Percentiles rank a stretch among this genome's conserved stretches.
phyloP scores from a whole-genome alignment of 2,113 vertebrate genomes.

The Cyanoderma ruficeps region DNA sequence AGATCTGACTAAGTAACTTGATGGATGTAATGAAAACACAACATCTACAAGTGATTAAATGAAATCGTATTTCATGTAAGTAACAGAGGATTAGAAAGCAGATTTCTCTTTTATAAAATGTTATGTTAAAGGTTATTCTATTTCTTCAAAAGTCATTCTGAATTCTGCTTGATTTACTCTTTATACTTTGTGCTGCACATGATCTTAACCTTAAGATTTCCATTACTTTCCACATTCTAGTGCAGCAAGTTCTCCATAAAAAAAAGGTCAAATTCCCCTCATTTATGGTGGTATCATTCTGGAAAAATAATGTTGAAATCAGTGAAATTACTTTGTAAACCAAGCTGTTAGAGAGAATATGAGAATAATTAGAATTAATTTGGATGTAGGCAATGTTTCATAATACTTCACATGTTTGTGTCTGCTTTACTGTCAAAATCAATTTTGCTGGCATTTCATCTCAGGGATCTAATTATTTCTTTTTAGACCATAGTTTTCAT shows the following conservation, averaged over 20 bases:
- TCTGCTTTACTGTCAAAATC: background rate
- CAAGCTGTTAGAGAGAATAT: background rate
- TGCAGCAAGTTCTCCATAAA: background rate
- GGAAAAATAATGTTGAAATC: background rate
- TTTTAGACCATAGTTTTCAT: background rate
- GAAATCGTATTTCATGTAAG: background rate
- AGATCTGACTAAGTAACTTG: background rate
- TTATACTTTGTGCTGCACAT: background rate
- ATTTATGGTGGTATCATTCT: background rate
- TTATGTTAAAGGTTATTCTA: constrained; percentile 32
- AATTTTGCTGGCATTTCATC: background rate
- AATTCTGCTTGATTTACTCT: background rate
- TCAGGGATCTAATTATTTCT: background rate
- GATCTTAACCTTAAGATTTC: background rate
- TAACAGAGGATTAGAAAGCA: background rate
- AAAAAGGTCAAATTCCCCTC: background rate
- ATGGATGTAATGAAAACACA: background rate
- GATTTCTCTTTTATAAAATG: background rate
- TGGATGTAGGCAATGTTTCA: background rate
- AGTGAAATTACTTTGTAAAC: background rate
- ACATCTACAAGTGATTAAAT: background rate
- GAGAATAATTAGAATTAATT: background rate
- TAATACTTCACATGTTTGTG: background rate
- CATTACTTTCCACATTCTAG: background rate
- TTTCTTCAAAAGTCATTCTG: background rate